Base-by-base conservation (phyloP, 2,888 invertebrate genomes). In the Microctonus aethiopoides region DNA sequence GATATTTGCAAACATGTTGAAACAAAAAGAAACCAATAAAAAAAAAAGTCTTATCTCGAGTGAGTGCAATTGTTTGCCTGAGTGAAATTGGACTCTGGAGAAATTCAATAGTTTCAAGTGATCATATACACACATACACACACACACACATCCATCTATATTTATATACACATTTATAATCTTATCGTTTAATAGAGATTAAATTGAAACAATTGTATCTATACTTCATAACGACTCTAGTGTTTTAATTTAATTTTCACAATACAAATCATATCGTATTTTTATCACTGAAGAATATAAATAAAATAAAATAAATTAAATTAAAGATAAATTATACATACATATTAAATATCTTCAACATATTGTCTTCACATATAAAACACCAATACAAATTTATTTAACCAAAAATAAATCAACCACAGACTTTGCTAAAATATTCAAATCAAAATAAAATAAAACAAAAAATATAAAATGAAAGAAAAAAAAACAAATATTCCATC, bases 51-150 rank as follows among this genome's bases (percentile, higher is more conserved):
- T 54, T 54, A 54, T 54, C 54, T 22, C 51, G 51, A 52, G 54
- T 13, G 26, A 54, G 54, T 54, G 54, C 54, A 54, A 54, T 54
- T 26, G n/a, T 54, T 54, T 54, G 54, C 22, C 57, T 16, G 39
- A 39, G 65, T 54, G 57, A 41, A 65, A 65, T 65, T 65, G 65
- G 56, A 65, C 65, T 65, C 65, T n/a, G 41, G 57, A 51, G 65
- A 65, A 65, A 65, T 65, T 65, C 57, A 65, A 57, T 65, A 39
- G 65, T 65, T 65, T 54, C 54, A 26, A 54, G 26, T 54, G 11
- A 24, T 54, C 54, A 54, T 24, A 22, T 26, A 11, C 16, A 22
- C 16, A 39, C n/a, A 39, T n/a, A 39, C n/a, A 39, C 13, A 13
- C n/a, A 39, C n/a, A 39, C 13, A n/a, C 13, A n/a, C n/a, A 39